Evolutionary conservation across 2,113 vertebrate genomes (phyloP).

Genomic region (Microtus oregoni): DNA sequence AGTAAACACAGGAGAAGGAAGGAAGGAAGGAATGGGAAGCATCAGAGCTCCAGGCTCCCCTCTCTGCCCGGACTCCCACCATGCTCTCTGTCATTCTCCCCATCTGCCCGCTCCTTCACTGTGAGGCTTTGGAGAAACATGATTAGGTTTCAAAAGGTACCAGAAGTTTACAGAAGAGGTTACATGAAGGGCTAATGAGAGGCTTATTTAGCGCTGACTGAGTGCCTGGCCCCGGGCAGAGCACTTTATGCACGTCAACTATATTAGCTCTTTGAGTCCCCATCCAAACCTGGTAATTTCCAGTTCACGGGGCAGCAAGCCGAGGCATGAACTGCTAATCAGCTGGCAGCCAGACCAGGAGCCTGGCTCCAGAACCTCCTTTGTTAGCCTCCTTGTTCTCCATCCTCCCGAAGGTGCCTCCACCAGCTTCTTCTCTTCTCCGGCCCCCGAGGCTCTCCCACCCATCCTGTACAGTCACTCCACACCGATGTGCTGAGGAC

Average conservation of each 20-base stretch:
- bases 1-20: not conserved
- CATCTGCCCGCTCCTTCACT: not conserved
- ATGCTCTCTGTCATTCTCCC: not conserved
- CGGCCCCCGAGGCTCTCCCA: not conserved
- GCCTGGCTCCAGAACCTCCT: not conserved
- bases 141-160: not conserved
- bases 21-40: not conserved
- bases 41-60: not conserved
- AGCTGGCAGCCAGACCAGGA: not conserved
- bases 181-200: not conserved
- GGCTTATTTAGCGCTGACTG: not conserved
- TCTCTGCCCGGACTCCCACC: not conserved
- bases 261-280: slow-evolving; percentile 9
- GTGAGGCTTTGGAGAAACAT: not conserved
- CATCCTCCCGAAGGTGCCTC: not conserved
- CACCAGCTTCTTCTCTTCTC: not conserved
- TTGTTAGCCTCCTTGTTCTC: not conserved
- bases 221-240: not conserved
- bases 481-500: not conserved
- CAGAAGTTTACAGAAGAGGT: slow-evolving; percentile 17
- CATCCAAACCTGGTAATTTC: not conserved
- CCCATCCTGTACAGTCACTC: not conserved
- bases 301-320: not conserved
- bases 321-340: not conserved
- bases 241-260: not conserved